Percentiles rank a stretch among this genome's conserved stretches.
Evolutionary conservation across 2,797 vertebrate genomes (phyloP).

Genomic region (Mareca penelope): DNA sequence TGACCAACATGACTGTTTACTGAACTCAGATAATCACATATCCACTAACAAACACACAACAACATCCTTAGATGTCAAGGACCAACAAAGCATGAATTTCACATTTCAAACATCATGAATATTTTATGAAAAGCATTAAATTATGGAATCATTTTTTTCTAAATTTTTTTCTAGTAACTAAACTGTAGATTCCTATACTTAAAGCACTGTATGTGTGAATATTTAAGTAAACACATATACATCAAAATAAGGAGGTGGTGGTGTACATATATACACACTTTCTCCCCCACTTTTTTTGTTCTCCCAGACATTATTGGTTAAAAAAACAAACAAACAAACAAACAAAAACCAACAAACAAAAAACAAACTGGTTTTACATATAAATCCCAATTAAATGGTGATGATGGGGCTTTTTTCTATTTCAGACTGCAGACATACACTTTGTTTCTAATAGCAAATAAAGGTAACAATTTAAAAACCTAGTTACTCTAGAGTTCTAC

Average conservation of each 20-base stretch:
- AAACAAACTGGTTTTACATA: conserved; percentile 45
- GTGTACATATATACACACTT: background rate
- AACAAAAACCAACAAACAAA: background rate
- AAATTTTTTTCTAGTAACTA: background rate
- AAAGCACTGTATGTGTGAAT: background rate
- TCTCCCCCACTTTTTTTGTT: background rate
- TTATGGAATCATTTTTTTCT: conserved; percentile 26
- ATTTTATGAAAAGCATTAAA: conserved; percentile 19
- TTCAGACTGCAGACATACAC: conserved; percentile 31
- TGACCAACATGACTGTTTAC: too few relatives aligned
- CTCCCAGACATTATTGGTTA: conserved; percentile 31
- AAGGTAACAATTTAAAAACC: conserved; percentile 79
- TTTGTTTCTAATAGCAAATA: conserved; percentile 72
- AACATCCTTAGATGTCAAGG: background rate
- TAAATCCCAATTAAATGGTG: conserved; percentile 31
- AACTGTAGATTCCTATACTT: background rate
- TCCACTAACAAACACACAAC: background rate
- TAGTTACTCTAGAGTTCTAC: conserved; percentile 69
- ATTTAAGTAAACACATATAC: background rate
- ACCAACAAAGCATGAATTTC: background rate
- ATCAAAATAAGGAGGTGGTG: background rate
- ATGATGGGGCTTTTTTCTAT: conserved; percentile 33
- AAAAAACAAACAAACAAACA: background rate
- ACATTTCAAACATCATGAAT: background rate
- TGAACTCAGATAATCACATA: background rate